These are phyloP conservation scores for Ceratina calcarata DNA, from an alignment of 1,140 invertebrate genomes.

Conservation along the genomic window DNA sequence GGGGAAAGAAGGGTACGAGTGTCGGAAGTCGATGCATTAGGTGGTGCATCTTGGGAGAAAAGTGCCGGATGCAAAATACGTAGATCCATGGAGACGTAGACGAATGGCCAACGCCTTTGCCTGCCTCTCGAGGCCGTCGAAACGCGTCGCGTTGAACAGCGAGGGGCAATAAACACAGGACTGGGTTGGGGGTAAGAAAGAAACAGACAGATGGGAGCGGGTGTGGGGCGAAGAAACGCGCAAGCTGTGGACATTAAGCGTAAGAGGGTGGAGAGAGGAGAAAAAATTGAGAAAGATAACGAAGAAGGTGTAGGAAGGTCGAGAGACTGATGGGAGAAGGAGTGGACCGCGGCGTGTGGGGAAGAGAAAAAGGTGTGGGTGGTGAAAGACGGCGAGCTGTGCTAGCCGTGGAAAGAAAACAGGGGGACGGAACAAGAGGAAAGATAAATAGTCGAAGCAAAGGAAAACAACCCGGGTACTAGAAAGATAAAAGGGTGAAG, in stretches of 20 bases:
- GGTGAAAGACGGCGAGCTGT: conserved; percentile 14
- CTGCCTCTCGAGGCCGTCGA: too few species aligned
- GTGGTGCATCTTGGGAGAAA: conserved; percentile 36
- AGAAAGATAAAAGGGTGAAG: not conserved
- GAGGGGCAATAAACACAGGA: conserved; percentile 28
- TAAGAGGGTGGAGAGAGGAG: not conserved
- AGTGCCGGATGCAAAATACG: conserved; percentile 51
- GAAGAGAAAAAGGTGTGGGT: not conserved
- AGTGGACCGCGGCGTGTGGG: not conserved
- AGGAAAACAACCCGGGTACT: conserved; percentile 13
- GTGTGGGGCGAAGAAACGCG: not conserved
- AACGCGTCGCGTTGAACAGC: conserved; percentile 6
- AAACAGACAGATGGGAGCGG: not conserved
- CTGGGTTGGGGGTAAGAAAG: too few species aligned
- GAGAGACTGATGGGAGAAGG: conserved; percentile 31
- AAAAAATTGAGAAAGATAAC: conserved; percentile 28
- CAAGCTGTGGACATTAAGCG: conserved; percentile 38
- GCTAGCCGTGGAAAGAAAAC: conserved; percentile 37
- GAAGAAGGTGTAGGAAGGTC: conserved; percentile 4
- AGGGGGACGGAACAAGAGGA: conserved; percentile 23
- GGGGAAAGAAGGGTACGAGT: not conserved
- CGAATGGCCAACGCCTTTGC: conserved; percentile 29
- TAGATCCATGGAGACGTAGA: conserved; percentile 44
- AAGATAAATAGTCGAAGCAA: conserved; percentile 39
- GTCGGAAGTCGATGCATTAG: conserved; percentile 49